These are phyloP conservation scores for Diplodus sargus DNA, from an alignment of 2,797 vertebrate genomes.

Conservation along the genomic window DNA sequence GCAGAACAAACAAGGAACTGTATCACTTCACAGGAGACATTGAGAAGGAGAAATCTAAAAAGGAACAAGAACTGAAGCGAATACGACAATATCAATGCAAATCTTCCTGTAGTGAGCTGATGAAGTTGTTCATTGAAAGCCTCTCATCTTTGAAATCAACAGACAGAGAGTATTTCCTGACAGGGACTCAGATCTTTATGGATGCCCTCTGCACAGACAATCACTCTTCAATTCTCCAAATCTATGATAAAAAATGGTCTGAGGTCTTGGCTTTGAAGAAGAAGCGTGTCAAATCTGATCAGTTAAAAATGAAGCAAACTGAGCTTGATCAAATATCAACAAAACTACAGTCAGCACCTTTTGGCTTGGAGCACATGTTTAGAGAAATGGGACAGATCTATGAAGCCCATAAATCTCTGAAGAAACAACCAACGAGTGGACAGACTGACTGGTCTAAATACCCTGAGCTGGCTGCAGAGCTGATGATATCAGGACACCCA, in stretches of 20 bases:
- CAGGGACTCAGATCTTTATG: conserved; percentile 79
- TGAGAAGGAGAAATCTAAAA: conserved; percentile 78
- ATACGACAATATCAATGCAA: conserved; percentile 66
- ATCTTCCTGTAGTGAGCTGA: conserved; percentile 62
- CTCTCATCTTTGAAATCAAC: conserved; percentile 45
- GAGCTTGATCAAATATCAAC: conserved; percentile 70
- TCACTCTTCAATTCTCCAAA: conserved; percentile 54
- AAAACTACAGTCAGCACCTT: conserved; percentile 66
- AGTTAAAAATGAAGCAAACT: not conserved
- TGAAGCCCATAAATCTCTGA: conserved; percentile 72
- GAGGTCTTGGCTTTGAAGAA: conserved; percentile 65
- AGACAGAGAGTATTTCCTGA: conserved; percentile 80
- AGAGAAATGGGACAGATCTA: conserved; percentile 85
- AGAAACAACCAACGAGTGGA: not conserved
- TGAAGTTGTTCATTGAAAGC: conserved; percentile 67
- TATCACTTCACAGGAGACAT: conserved; percentile 75
- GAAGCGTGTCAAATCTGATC: conserved; percentile 36
- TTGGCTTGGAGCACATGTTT: conserved; percentile 84
- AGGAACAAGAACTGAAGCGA: conserved; percentile 38
- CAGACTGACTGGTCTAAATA: conserved; percentile 58
- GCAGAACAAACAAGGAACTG: conserved; percentile 82
- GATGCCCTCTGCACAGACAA: conserved; percentile 51
- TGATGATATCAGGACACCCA: conserved; percentile 82
- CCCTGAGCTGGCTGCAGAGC: conserved; percentile 77
- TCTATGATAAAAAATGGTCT: conserved; percentile 68